These are phyloP conservation scores for Gulo gulo DNA, from an alignment of 2,113 vertebrate genomes.

Conservation along the genomic window DNA sequence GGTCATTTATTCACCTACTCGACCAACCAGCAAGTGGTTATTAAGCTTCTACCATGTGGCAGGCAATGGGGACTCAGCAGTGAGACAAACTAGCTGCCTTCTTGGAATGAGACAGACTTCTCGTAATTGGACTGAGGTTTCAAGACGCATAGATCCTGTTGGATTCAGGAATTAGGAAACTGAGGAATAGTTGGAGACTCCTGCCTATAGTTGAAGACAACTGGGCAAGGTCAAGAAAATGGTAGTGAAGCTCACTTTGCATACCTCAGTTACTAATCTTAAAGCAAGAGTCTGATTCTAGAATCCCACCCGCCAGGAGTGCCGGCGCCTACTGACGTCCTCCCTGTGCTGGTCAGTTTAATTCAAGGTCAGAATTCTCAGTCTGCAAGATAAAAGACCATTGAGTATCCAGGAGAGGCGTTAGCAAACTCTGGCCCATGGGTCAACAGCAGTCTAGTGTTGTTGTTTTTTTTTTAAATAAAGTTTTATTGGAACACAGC, in stretches of 20 bases:
- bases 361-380: background rate
- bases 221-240: background rate
- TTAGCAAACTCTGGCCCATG: background rate
- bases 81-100: background rate
- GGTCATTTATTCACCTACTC: background rate
- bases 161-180: background rate
- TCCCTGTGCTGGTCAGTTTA: background rate
- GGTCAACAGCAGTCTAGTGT: background rate
- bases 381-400: background rate
- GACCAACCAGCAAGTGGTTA: background rate
- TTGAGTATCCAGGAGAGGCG: background rate
- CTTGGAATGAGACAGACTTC: background rate
- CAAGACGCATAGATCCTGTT: background rate
- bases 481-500: background rate
- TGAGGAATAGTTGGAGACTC: background rate
- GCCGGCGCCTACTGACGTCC: background rate
- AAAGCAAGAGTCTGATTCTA: background rate
- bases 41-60: background rate
- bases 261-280: background rate
- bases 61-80: background rate
- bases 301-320: background rate
- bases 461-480: background rate
- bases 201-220: background rate
- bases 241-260: background rate
- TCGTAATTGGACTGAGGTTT: background rate